phyloP scores from a whole-genome alignment of 2,888 invertebrate genomes.

The Carterocephalus palaemon region DNA sequence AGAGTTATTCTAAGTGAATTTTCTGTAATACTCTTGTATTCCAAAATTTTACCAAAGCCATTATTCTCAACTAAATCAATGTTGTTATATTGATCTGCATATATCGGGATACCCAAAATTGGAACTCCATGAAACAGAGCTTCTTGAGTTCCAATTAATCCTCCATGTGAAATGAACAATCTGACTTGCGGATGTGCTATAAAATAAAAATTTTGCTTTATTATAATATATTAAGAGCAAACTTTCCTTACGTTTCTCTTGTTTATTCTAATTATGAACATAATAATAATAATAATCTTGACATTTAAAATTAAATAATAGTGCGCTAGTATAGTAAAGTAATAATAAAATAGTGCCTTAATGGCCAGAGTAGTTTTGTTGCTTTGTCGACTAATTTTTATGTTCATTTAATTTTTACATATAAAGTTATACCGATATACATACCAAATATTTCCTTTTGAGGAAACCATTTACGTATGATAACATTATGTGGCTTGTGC shows the following conservation, averaged over 20 bases:
- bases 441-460: conserved; percentile 80
- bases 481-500: conserved; percentile 75
- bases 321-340: too few species aligned
- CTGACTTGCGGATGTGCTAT: conserved; percentile 77
- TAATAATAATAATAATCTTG: too few species aligned
- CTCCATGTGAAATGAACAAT: conserved; percentile 83
- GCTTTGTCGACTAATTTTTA: too few species aligned
- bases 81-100: conserved; percentile 73
- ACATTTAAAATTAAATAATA: too few species aligned
- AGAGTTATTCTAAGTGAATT: conserved; percentile 49
- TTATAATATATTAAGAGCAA: too few species aligned
- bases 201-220: too few species aligned
- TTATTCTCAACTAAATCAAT: conserved; percentile 57
- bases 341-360: too few species aligned
- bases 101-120: conserved; percentile 71
- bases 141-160: conserved; percentile 81
- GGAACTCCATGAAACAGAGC: conserved; percentile 80
- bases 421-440: too few species aligned
- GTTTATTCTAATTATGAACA: too few species aligned
- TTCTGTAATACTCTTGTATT: conserved; percentile 64
- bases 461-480: conserved; percentile 81
- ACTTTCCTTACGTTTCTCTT: too few species aligned
- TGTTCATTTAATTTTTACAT: too few species aligned
- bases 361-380: too few species aligned
- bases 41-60: conserved; percentile 64